Evolutionary conservation across 2,113 vertebrate species (phyloP), one percentile per base, ranked within the genome.

Genomic region (Onychostoma macrolepis): DNA sequence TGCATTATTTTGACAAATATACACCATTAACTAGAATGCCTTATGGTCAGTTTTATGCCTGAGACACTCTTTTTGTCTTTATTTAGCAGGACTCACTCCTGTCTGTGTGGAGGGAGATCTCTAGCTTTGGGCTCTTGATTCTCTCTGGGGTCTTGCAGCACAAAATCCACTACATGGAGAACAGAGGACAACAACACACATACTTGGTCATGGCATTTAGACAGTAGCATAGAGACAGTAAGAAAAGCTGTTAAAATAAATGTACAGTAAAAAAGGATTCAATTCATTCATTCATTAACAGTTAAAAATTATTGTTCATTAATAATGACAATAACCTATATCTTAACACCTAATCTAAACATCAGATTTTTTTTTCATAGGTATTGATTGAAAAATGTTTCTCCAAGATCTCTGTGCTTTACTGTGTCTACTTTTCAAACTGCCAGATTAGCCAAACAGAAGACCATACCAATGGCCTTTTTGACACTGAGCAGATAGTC

Each of bases 401-500:
- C 41, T 15, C 6, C 13, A 19, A 76, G n/a, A 50, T 19, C 15
- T 28, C 28, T 48, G 45, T 77, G 15, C 12, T 53, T 53, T 48
- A 53, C 26, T 6, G 15, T 50, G 75, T 30, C 75, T 77, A 30
- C 45, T 58, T 58, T 30, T 3, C n/a, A 81, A 45, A 65, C 13
- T 41, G 6, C 4, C 21, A 80, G 1, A 80, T 58, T 11, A 24
- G 50, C 50, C 53, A 80, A 41, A 80, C 24, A 69, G 17, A 26
- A 83, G 19, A 77, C 38, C 28, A 87, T 96, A 97, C 97, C 94
- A 89, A 96, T 96, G 65, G 96, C 95, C 89, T 95, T 96, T 90
- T 96, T 96, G 56, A 96, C 89, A 89, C 94, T 96, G n/a, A 95
- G 86, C 65, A 96, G 90, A 91, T 98, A 97, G 87, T 97, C 96